Evolutionary conservation across 2,113 vertebrate genomes (phyloP).

Genomic region (Lepus europaeus): DNA sequence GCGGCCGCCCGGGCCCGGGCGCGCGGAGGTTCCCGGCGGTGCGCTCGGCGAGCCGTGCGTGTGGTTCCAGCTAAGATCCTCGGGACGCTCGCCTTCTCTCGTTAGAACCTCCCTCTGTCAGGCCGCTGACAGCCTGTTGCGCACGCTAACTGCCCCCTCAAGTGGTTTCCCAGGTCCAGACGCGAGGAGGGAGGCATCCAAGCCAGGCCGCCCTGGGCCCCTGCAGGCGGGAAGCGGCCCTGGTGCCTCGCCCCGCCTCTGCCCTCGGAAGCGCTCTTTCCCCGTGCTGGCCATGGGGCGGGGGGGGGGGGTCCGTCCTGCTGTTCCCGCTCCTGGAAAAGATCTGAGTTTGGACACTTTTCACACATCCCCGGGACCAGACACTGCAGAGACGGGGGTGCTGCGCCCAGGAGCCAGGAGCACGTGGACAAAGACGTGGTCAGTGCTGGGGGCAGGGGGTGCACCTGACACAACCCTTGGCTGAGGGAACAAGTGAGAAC

Average conservation of each 20-base stretch:
- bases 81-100: constrained; percentile 44
- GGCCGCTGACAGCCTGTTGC: constrained; percentile 62
- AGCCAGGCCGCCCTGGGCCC: neutral
- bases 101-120: constrained; percentile 65
- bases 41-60: neutral
- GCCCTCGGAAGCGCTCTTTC: fast-evolving
- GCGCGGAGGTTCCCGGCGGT: no score
- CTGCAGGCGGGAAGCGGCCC: no score
- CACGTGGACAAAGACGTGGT: neutral
- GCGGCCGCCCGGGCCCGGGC: no score
- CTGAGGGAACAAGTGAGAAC: neutral
- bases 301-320: no score
- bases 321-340: neutral
- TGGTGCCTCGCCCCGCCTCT: no score
- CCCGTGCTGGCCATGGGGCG: neutral
- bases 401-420: no score
- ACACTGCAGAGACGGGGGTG: neutral
- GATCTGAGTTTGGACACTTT: neutral
- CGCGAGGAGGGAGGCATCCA: neutral
- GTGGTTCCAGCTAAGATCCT: constrained; percentile 57
- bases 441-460: fast-evolving
- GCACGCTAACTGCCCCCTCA: constrained; percentile 67
- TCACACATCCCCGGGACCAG: neutral
- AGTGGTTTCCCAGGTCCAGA: constrained; percentile 13
- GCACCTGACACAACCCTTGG: fast-evolving